A percentile compares a stretch with the other conserved stretches of the same genome.
phyloP scores from a whole-genome alignment of 2,888 invertebrate genomes.

The Deilephila porcellus region DNA sequence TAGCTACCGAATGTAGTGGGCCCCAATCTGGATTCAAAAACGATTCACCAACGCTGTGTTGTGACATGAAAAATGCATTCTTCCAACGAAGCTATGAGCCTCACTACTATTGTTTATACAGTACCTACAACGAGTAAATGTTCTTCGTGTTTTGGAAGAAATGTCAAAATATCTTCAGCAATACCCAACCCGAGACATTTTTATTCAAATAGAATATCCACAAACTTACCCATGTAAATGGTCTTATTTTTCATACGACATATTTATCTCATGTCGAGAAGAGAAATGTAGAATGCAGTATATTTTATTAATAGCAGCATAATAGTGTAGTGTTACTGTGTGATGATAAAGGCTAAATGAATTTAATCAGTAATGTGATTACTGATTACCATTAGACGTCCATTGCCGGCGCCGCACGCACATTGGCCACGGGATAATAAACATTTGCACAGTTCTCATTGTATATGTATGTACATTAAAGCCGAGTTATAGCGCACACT shows the following conservation, averaged over 20 bases:
- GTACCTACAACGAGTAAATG: not conserved
- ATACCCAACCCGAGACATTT: not conserved
- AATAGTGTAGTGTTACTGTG: not conserved
- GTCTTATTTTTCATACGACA: not conserved
- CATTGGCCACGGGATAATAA: constrained; percentile 44
- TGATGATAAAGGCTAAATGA: constrained; percentile 1
- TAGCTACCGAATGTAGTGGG: too few relatives aligned
- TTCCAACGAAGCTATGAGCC: too few relatives aligned
- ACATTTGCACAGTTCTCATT: constrained; percentile 53
- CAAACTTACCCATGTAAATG: not conserved
- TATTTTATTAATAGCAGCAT: not conserved
- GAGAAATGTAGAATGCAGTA: not conserved
- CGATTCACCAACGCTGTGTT: too few relatives aligned
- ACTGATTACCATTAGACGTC: constrained; percentile 32
- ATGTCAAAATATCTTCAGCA: not conserved
- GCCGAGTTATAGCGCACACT: constrained; percentile 19
- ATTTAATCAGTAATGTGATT: constrained; percentile 28
- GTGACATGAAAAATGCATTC: too few relatives aligned
- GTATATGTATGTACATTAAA: constrained; percentile 15
- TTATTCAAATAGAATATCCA: not conserved
- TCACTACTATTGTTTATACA: not conserved
- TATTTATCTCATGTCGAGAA: not conserved
- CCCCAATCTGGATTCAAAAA: too few relatives aligned
- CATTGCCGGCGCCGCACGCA: constrained; percentile 38
- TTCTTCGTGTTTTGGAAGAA: constrained; percentile 6